phyloP scores from a whole-genome alignment of 37 sponge, comb jelly and placozoan genomes.

The Halichondria panicea region DNA sequence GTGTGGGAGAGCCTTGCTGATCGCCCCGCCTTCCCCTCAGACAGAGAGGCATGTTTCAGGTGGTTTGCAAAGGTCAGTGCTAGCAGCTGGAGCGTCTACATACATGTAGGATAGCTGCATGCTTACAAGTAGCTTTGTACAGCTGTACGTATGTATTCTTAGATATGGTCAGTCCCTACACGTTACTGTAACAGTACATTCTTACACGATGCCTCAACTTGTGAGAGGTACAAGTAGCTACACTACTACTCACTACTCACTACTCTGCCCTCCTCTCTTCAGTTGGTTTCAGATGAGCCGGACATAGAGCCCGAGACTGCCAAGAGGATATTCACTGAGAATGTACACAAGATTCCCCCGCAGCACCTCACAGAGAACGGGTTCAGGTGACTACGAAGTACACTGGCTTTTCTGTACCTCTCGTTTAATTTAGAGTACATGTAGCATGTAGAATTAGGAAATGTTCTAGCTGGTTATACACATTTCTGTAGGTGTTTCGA shows the following conservation, averaged over 20 bases:
- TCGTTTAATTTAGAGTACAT: background rate
- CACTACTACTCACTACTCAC: background rate
- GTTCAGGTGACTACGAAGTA: constrained; percentile 46
- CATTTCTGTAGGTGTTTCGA: constrained; percentile 77
- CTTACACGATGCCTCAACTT: background rate
- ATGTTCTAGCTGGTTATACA: background rate
- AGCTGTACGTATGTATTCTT: background rate
- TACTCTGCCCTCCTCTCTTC: background rate
- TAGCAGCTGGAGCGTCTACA: background rate
- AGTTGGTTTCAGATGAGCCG: constrained; percentile 87
- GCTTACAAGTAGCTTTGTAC: background rate
- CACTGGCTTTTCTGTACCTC: background rate
- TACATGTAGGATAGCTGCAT: background rate
- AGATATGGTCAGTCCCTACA: background rate
- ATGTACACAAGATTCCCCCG: constrained; percentile 78
- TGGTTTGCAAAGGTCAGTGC: constrained; percentile 84
- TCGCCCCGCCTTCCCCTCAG: constrained; percentile 66
- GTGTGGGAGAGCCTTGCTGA: constrained; percentile 85
- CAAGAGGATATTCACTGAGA: constrained; percentile 74
- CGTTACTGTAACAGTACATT: background rate
- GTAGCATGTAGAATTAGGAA: background rate
- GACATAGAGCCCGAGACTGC: constrained; percentile 85
- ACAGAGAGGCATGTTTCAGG: constrained; percentile 83
- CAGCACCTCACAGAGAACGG: constrained; percentile 80
- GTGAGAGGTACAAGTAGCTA: background rate